These are phyloP conservation scores for Helicoverpa zea DNA, from an alignment of 1,140 invertebrate species.

Conservation along the genomic window DNA sequence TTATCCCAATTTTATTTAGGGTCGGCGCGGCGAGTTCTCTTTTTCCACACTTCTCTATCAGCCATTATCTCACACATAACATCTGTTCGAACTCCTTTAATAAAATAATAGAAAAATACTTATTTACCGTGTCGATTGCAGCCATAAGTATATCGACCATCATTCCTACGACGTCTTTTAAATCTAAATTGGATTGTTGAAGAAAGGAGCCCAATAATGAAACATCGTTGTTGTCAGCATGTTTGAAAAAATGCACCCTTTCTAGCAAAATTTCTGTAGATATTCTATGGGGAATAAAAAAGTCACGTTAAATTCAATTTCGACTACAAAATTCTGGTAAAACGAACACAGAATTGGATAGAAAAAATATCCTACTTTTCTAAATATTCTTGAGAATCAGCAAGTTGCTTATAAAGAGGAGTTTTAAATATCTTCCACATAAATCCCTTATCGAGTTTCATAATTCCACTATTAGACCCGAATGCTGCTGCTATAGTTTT, in stretches of 20 bases:
- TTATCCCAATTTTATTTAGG: no score
- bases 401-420: slow-evolving; percentile 91
- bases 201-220: slow-evolving; percentile 90
- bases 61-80: no score
- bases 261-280: slow-evolving; percentile 90
- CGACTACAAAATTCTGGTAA: not conserved
- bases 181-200: slow-evolving; percentile 89
- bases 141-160: slow-evolving; percentile 94
- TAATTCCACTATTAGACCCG: slow-evolving; percentile 90
- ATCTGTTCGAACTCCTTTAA: not conserved
- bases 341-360: not conserved
- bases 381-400: slow-evolving; percentile 90
- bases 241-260: slow-evolving; percentile 86
- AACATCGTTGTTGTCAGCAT: slow-evolving; percentile 57
- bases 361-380: slow-evolving; percentile 89
- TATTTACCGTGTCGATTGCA: slow-evolving; percentile 94
- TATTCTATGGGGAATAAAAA: slow-evolving; percentile 84
- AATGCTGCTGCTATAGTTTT: slow-evolving; percentile 91
- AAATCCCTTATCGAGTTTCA: slow-evolving; percentile 92
- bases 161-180: slow-evolving; percentile 93
- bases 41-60: no score
- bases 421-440: slow-evolving; percentile 92
- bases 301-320: not conserved
- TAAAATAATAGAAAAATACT: slow-evolving; percentile 14
- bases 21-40: no score